phyloP scores from a whole-genome alignment of 2,888 invertebrate genomes.

The Andrena chrysosceles region DNA sequence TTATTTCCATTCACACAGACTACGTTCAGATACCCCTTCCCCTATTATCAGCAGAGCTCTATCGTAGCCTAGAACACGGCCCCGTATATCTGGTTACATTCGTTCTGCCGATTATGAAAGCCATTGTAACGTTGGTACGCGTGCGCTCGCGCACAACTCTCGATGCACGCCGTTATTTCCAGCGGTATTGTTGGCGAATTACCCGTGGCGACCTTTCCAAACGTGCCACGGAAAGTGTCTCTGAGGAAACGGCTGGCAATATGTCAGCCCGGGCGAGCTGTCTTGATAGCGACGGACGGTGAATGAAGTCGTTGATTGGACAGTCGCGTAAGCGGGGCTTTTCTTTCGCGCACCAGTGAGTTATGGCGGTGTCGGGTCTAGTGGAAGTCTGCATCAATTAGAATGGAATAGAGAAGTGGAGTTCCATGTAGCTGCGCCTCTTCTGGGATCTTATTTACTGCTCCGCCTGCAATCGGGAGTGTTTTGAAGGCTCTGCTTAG shows the following conservation, averaged over 20 bases:
- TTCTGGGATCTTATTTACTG: not conserved
- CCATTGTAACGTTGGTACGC: slow-evolving; percentile 48
- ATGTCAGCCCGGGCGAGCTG: slow-evolving; percentile 36
- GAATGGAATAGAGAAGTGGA: slow-evolving; percentile 1
- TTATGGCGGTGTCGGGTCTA: not conserved
- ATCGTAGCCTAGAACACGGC: slow-evolving; percentile 50
- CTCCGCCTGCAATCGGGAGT: not conserved
- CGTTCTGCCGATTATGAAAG: slow-evolving; percentile 57
- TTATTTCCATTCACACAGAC: slow-evolving; percentile 42
- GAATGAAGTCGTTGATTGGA: slow-evolving; percentile 58
- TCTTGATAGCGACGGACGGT: slow-evolving; percentile 18
- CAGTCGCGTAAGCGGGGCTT: not conserved
- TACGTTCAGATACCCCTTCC: slow-evolving; percentile 12
- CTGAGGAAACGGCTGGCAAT: slow-evolving; percentile 38
- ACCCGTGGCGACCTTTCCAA: slow-evolving; percentile 49
- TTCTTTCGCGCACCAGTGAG: slow-evolving; percentile 2
- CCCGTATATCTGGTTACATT: slow-evolving; percentile 54
- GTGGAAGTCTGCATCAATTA: slow-evolving; percentile 20
- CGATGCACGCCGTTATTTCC: slow-evolving; percentile 47
- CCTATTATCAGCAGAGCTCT: slow-evolving; percentile 44
- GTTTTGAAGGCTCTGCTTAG: not conserved
- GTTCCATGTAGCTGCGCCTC: not conserved
- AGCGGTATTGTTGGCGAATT: slow-evolving; percentile 56
- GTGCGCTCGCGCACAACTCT: not conserved
- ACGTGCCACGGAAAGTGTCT: slow-evolving; percentile 40